These are phyloP conservation scores for Apostichopus parvimensis DNA, from an alignment of 35 echinoderm and acorn worm genomes.

Conservation along the genomic window DNA sequence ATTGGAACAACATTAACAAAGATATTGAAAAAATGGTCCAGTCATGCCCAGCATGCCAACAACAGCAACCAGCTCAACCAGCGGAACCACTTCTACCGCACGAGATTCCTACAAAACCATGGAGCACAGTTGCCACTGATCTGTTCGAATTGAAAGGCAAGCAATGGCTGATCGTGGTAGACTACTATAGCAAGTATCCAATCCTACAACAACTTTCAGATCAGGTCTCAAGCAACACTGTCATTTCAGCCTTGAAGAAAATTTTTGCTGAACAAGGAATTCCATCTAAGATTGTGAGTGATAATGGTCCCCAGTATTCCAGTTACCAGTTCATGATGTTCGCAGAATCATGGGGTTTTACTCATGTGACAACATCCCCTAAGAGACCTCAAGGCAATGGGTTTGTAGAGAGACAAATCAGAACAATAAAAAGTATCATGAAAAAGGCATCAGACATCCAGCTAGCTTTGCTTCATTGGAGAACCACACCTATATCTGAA, in stretches of 20 bases:
- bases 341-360: conserved; percentile 18
- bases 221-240: conserved; percentile 20
- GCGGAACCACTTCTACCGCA: conserved; percentile 41
- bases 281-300: conserved; percentile 61
- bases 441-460: conserved; percentile 11
- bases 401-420: conserved; percentile 13
- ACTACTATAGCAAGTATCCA: conserved; percentile 59
- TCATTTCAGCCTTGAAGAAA: conserved; percentile 53
- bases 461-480: not conserved
- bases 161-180: conserved; percentile 28
- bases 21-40: conserved; percentile 58
- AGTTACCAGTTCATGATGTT: conserved; percentile 35
- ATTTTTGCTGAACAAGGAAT: conserved; percentile 73
- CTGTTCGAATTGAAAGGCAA: not conserved
- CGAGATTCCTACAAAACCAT: conserved; percentile 7
- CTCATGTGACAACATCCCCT: conserved; percentile 37
- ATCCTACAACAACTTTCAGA: conserved; percentile 36
- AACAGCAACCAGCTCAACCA: conserved; percentile 57
- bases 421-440: conserved; percentile 9
- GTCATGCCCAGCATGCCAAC: conserved; percentile 51
- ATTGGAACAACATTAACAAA: conserved; percentile 59
- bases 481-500: conserved; percentile 6
- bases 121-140: not conserved
- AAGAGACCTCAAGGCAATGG: conserved; percentile 47
- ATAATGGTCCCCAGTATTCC: conserved; percentile 64